These are phyloP conservation scores for Anoplius nigerrimus DNA, from an alignment of 2,888 invertebrate genomes.

Conservation along the genomic window DNA sequence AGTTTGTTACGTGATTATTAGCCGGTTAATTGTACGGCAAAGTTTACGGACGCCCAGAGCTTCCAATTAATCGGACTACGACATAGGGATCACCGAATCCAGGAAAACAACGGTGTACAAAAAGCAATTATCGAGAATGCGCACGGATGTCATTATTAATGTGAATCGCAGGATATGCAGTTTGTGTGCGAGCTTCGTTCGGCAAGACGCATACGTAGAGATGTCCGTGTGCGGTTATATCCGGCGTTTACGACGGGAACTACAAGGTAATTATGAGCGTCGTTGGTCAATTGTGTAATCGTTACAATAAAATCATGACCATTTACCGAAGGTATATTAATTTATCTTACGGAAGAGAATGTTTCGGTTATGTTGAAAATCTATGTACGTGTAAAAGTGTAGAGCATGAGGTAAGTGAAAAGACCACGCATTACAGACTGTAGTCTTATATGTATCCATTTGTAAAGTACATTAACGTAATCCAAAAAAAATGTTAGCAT, in stretches of 20 bases:
- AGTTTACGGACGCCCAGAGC: too few relatives aligned
- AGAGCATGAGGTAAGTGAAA: too few relatives aligned
- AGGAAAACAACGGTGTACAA: conserved; percentile 26
- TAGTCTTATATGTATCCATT: too few relatives aligned
- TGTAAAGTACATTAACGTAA: too few relatives aligned
- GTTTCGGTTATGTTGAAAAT: too few relatives aligned
- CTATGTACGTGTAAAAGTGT: too few relatives aligned
- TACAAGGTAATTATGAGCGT: neutral
- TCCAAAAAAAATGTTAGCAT: too few relatives aligned
- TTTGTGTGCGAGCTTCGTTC: conserved; percentile 8
- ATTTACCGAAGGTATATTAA: conserved; percentile 10
- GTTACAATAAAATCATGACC: too few relatives aligned
- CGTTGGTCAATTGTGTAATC: neutral
- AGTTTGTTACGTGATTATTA: too few relatives aligned
- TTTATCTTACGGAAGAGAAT: too few relatives aligned
- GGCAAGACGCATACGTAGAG: neutral
- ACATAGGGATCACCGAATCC: conserved; percentile 23
- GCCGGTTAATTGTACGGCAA: too few relatives aligned
- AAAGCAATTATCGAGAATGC: conserved; percentile 33
- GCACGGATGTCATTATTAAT: conserved; percentile 35
- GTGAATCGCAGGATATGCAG: conserved; percentile 29
- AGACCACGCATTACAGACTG: too few relatives aligned
- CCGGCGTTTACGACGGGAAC: neutral
- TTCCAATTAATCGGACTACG: conserved; percentile 33
- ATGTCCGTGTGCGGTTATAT: neutral